Base-by-base conservation (phyloP, 2,888 invertebrate genomes). In the Papilio elwesi region DNA sequence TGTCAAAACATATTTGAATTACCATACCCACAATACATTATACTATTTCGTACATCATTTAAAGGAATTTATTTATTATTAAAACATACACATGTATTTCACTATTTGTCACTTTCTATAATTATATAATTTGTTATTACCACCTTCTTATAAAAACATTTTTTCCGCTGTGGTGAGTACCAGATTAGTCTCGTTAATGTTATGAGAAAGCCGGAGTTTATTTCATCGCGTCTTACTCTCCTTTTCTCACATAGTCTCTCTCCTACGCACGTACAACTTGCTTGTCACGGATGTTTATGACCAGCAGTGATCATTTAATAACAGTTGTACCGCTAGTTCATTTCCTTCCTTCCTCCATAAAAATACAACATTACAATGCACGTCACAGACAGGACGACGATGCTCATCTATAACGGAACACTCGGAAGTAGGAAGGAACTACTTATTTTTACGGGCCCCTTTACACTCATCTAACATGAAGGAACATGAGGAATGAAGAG, bases 311-410 rank as follows among this genome's bases (percentile, higher is more conserved):
- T 59, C n/a, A 59, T 0, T 16, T 13, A 43, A 43, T 57, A 57
- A 38, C 36, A n/a, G 7, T 38, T 62, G n/a, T 43, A 43, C 59
- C 59, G 59, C 43, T 62, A 59, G 8, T 57, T 10, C 59, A 7
- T 43, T n/a, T n/a, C 8, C 59, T 62, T 38, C 8, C 59, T 62
- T 57, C 43, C 68, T 73, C 26, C 49, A 49, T 38, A 47, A 71
- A 75, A 67, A 51, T 64, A 65, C 57, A 64, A 52, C 73, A 77
- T 81, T 79, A 80, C 78, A 75, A 77, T 74, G 75, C 73, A 68
- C 76, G 72, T 66, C 48, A 71, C 75, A 72, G 74, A 74, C 77
- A 68, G 64, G 69, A 71, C 59, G 55, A 55, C 26, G 26, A 26
- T 16, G 75, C 73, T 75, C 74, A 73, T 75, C 13, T 63, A 63